A percentile compares a stretch with the other conserved stretches of the same genome.
phyloP scores from a whole-genome alignment of 2,888 invertebrate genomes.

The Leucania comma region DNA sequence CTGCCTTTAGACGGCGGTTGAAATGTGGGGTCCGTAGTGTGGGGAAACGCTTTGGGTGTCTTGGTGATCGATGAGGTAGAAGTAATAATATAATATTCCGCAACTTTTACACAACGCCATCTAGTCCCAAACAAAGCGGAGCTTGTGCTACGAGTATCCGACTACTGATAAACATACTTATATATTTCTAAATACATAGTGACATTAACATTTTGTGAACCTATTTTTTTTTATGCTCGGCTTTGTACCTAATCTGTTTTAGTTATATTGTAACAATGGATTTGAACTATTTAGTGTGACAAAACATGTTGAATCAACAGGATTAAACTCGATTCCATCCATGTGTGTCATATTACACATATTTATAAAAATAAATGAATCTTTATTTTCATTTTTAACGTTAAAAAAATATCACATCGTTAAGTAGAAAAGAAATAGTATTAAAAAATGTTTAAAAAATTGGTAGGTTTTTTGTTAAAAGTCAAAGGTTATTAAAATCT shows the following conservation, averaged over 20 bases:
- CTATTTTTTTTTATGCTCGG: background rate
- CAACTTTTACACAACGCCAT: too few relatives aligned
- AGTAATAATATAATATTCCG: too few relatives aligned
- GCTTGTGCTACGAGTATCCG: too few relatives aligned
- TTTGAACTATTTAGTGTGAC: background rate
- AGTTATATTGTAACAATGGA: background rate
- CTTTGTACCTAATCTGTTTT: background rate
- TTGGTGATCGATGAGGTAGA: background rate
- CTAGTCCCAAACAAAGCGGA: too few relatives aligned
- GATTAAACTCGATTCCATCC: too few relatives aligned
- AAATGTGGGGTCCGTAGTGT: slow-evolving; percentile 18
- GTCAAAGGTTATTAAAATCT: slow-evolving; percentile 1
- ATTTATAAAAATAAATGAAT: background rate
- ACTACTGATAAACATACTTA: too few relatives aligned
- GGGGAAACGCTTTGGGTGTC: background rate
- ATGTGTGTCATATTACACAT: background rate
- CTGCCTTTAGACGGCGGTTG: slow-evolving; percentile 13
- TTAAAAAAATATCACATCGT: background rate
- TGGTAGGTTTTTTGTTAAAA: background rate
- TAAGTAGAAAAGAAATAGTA: background rate
- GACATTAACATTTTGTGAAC: background rate
- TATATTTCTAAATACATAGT: too few relatives aligned
- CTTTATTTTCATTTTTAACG: too few relatives aligned
- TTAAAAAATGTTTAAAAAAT: background rate
- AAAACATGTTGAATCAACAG: too few relatives aligned